Evolutionary conservation across 1,140 invertebrate genomes (phyloP), one percentile per base, ranked within the genome.

Genomic region (Platyscapa corneri): DNA sequence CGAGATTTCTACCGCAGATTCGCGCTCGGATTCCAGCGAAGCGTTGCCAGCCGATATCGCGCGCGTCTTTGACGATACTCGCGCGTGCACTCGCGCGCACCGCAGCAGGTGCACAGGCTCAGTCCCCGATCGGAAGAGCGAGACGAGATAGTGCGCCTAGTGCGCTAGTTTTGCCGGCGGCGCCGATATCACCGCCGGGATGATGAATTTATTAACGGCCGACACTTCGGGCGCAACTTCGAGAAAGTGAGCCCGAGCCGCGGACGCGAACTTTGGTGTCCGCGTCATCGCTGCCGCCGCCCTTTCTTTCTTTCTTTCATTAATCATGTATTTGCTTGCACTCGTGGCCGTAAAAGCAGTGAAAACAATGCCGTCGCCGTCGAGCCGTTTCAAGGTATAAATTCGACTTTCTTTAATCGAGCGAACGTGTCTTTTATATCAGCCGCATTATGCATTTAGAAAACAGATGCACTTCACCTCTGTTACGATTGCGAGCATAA

Each of bases 1-100:
- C 64, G 60, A 72, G 65, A 84, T 84, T 84, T 84, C 76, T 84
- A 77, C 16, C 32, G 46, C 42, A 23, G 34, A 20, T 75, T 46
- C 67, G 67, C 67, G 42, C 42, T 46, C 42, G 42, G 42, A 46
- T 46, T 46, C 42, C 42, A 12, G 42, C 42, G 39, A 53, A 72
- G 37, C 81, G 70, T 74, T 30, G 46, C 46, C 8, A 27, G 42
- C 30, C 49, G 23, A 77, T 56, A 53, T n/a, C 23, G 16, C 72
- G 27, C 14, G 5, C 5, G 27, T n/a, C n/a, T 49, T 53, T 56
- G 75, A 49, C 42, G 75, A 53, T 37, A 30, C 30, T 27, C 27
- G 56, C 23, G 2, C 27, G 23, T 27, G 56, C 16, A 53, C 7
- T 53, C 8, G 7, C 49, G 16, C 7, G 8, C 49, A 53, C 18